phyloP scores from a whole-genome alignment of 2,113 vertebrate genomes.

The Aptenodytes forsteri region DNA sequence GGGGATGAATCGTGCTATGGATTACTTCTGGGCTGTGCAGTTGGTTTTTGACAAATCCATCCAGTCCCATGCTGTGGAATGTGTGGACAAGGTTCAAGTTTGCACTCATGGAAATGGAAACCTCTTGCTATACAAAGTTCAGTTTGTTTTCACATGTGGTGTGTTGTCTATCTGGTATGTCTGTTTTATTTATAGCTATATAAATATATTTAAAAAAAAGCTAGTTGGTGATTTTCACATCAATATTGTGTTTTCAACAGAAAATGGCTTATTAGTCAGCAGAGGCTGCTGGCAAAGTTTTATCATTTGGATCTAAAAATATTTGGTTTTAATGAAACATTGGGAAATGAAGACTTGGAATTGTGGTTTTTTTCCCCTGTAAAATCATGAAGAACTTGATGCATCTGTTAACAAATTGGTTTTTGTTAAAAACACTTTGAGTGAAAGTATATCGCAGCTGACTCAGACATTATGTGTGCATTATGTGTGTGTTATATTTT shows the following conservation, averaged over 20 bases:
- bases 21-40: background rate
- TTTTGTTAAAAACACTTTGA: slow-evolving; percentile 39
- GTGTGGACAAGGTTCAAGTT: slow-evolving; percentile 48
- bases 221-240: slow-evolving; percentile 29
- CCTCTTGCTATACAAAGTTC: slow-evolving; percentile 8
- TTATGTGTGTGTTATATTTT: background rate
- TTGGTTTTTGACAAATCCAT: slow-evolving; percentile 54
- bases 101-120: slow-evolving; percentile 48
- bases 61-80: slow-evolving; percentile 22
- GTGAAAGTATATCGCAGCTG: slow-evolving; percentile 36
- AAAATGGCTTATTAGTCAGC: slow-evolving; percentile 41
- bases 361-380: background rate
- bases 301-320: slow-evolving; percentile 47
- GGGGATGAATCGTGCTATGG: background rate
- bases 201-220: background rate
- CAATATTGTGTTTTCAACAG: slow-evolving; percentile 51
- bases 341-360: slow-evolving; percentile 11
- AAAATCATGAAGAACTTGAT: slow-evolving; percentile 16
- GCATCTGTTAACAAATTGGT: slow-evolving; percentile 32
- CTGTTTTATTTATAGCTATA: slow-evolving; percentile 57
- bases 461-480: background rate
- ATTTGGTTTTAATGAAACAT: slow-evolving; percentile 48
- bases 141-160: slow-evolving; percentile 60
- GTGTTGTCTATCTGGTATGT: slow-evolving; percentile 47
- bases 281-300: slow-evolving; percentile 42